These are phyloP conservation scores for Mya arenaria DNA, from an alignment of 1,140 invertebrate species.

Conservation along the genomic window DNA sequence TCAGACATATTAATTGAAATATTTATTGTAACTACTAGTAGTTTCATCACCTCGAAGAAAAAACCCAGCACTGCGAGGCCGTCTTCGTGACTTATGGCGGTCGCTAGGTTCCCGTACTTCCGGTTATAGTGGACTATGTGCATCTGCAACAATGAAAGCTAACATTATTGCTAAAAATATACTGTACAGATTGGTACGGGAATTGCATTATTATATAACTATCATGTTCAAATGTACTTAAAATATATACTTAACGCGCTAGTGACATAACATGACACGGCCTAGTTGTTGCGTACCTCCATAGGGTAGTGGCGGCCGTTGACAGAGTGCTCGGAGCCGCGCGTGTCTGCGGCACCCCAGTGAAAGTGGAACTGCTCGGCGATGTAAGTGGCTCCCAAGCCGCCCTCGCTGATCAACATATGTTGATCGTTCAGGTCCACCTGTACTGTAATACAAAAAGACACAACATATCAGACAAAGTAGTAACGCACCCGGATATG, in stretches of 20 bases:
- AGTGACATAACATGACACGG: too few relatives aligned
- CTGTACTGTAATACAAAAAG: conserved; percentile 59
- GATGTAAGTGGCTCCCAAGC: conserved; percentile 64
- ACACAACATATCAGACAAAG: too few relatives aligned
- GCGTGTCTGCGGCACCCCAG: conserved; percentile 77
- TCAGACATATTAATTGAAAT: too few relatives aligned
- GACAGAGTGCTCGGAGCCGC: conserved; percentile 83
- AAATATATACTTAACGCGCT: too few relatives aligned
- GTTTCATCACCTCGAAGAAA: conserved; percentile 92
- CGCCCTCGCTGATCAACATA: conserved; percentile 50
- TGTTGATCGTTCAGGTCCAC: conserved; percentile 45
- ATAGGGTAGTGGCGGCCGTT: conserved; percentile 93
- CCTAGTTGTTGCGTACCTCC: conserved; percentile 88
- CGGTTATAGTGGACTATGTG: conserved; percentile 97
- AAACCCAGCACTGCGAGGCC: conserved; percentile 95
- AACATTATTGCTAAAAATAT: too few relatives aligned
- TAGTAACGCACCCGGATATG: too few relatives aligned
- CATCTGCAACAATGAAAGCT: too few relatives aligned
- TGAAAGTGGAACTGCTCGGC: conserved; percentile 82
- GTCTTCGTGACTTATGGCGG: conserved; percentile 91
- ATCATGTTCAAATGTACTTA: too few relatives aligned
- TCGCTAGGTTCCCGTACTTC: conserved; percentile 90
- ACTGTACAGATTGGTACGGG: too few relatives aligned
- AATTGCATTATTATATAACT: too few relatives aligned
- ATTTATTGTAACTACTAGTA: too few relatives aligned